phyloP scores from a whole-genome alignment of 1,140 invertebrate species.

The Cotesia glomerata region DNA sequence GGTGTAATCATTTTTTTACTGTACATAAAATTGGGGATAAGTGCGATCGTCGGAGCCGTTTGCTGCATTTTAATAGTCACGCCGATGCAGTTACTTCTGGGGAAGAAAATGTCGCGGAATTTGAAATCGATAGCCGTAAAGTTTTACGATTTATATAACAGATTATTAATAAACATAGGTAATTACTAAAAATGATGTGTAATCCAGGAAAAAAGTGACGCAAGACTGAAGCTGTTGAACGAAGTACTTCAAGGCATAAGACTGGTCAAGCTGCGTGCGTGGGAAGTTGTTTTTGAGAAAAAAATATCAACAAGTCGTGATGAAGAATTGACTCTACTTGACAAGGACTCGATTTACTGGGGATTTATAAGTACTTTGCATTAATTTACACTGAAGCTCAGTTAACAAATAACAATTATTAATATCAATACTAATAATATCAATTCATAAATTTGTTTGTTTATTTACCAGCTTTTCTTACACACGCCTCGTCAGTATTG shows the following conservation, averaged over 20 bases:
- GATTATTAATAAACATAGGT: conserved; percentile 9
- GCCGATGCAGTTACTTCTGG: conserved; percentile 75
- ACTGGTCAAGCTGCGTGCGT: conserved; percentile 81
- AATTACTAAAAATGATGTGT: conserved; percentile 3
- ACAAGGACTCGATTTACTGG: conserved; percentile 78
- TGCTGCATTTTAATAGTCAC: conserved; percentile 74
- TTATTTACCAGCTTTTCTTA: conserved; percentile 71
- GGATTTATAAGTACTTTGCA: conserved; percentile 72
- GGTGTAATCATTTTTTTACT: conserved; percentile 74
- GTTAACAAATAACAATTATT: not conserved
- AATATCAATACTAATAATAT: conserved; percentile 8
- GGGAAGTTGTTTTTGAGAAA: conserved; percentile 77
- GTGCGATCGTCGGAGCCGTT: conserved; percentile 77
- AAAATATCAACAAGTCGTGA: conserved; percentile 71
- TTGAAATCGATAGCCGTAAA: conserved; percentile 72
- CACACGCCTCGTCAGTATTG: conserved; percentile 75
- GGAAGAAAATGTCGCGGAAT: conserved; percentile 75
- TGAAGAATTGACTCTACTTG: conserved; percentile 75
- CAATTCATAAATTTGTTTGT: conserved; percentile 1
- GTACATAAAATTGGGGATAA: conserved; percentile 77
- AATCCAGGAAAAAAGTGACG: conserved; percentile 72
- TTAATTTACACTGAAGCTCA: conserved; percentile 18
- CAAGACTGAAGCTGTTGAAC: conserved; percentile 76
- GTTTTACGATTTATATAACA: conserved; percentile 30
- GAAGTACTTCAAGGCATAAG: conserved; percentile 84